phyloP scores from a whole-genome alignment of 1,140 invertebrate species.

The Aphaenogaster rudis region DNA sequence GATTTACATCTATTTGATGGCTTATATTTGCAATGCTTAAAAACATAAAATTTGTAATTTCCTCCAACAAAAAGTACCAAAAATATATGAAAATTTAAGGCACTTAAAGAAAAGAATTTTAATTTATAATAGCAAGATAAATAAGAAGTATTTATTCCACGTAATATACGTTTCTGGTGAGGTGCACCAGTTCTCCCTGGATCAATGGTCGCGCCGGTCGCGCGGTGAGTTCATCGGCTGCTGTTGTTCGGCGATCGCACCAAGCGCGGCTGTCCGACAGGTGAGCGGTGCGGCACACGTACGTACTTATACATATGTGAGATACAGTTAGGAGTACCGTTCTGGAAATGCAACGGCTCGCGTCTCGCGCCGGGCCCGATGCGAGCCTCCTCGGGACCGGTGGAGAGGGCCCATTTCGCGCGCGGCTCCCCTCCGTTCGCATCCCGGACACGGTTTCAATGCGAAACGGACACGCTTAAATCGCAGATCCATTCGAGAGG shows the following conservation, averaged over 20 bases:
- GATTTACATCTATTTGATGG: background rate
- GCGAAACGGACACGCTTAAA: slow-evolving; percentile 67
- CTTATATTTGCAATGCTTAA: background rate
- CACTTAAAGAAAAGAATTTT: background rate
- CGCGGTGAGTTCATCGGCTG: slow-evolving; percentile 57
- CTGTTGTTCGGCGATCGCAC: slow-evolving; percentile 71
- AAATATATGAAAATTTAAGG: background rate
- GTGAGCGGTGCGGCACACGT: slow-evolving; percentile 65
- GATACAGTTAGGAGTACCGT: slow-evolving; percentile 85
- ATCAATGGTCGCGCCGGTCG: slow-evolving; percentile 44
- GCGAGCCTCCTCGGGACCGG: slow-evolving; percentile 65
- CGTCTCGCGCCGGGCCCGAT: slow-evolving; percentile 76
- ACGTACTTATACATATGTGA: slow-evolving; percentile 65
- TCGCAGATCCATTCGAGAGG: slow-evolving; percentile 71
- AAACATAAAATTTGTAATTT: background rate
- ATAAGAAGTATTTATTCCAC: background rate
- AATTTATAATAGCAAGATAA: background rate
- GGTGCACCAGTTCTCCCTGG: slow-evolving; percentile 25
- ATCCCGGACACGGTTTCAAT: slow-evolving; percentile 67
- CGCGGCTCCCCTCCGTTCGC: slow-evolving; percentile 50
- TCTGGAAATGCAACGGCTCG: slow-evolving; percentile 80
- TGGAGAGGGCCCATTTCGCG: slow-evolving; percentile 68
- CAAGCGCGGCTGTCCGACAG: slow-evolving; percentile 72
- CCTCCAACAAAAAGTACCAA: background rate
- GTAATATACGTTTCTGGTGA: background rate